Conservation (phyloP, 1,140 invertebrate genomes). For the Camponotus pennsylvanicus region DNA sequence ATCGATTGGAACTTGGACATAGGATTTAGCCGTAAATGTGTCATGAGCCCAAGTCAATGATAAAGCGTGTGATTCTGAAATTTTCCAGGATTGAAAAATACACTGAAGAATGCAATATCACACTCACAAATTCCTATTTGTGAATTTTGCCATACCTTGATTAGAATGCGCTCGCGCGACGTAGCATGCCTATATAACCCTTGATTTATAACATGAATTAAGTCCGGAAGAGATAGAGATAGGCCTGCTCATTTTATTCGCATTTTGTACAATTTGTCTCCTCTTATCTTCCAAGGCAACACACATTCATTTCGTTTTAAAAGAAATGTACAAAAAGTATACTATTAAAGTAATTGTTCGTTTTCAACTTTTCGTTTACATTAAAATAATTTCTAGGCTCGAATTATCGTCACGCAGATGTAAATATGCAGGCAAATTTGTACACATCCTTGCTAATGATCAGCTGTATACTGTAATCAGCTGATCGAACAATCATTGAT, state of each 20-base stretch:
- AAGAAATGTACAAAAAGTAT: background rate
- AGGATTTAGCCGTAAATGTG: constrained; percentile 5
- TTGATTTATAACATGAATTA: background rate
- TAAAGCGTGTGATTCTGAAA: background rate
- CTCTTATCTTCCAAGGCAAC: background rate
- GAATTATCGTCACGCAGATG: background rate
- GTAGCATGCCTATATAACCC: background rate
- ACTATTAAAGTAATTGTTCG: no score
- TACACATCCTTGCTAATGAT: background rate
- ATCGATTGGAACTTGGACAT: constrained; percentile 42
- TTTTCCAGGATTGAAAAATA: background rate
- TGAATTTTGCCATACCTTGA: background rate
- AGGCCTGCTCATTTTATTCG: background rate
- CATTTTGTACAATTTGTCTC: background rate
- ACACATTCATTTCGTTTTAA: background rate
- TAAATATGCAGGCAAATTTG: background rate
- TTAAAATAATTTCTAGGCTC: background rate
- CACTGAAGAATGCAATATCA: background rate
- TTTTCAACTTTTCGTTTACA: no score
- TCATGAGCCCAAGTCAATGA: background rate
- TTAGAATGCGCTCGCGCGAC: background rate
- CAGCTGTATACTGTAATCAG: constrained; percentile 27
- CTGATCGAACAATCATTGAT: background rate
- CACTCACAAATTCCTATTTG: background rate
- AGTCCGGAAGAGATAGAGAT: background rate